phyloP scores from a whole-genome alignment of 2,113 vertebrate genomes.

The Pangasianodon gigas region DNA sequence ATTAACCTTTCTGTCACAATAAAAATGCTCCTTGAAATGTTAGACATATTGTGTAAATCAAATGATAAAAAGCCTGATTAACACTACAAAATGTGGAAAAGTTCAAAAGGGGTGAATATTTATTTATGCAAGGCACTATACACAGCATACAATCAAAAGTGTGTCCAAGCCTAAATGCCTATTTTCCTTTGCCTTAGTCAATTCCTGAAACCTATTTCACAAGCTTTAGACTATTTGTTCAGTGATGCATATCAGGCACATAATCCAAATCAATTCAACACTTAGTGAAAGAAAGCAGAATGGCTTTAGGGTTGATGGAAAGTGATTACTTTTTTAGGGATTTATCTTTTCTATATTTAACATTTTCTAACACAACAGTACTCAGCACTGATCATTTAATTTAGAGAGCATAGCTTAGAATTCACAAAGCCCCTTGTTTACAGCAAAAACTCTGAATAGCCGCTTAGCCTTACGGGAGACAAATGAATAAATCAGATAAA shows the following conservation, averaged over 20 bases:
- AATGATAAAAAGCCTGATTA: neutral
- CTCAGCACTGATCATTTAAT: neutral
- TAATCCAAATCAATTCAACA: constrained; percentile 28
- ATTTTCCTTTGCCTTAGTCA: constrained; percentile 5
- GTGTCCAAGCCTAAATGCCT: constrained; percentile 15
- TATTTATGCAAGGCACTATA: neutral
- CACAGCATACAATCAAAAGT: neutral
- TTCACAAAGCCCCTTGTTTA: neutral
- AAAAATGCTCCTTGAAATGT: neutral
- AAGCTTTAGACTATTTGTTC: constrained; percentile 19
- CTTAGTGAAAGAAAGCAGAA: neutral
- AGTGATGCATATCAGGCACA: constrained; percentile 21
- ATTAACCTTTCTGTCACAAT: neutral
- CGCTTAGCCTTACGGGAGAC: neutral
- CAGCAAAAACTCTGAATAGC: neutral
- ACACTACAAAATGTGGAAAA: neutral
- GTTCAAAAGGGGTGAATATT: neutral
- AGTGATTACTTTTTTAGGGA: neutral
- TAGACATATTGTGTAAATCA: neutral
- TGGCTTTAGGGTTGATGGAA: constrained; percentile 16
- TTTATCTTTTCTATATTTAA: constrained; percentile 29
- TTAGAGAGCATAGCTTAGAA: neutral
- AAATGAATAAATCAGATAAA: constrained; percentile 20
- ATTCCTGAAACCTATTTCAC: constrained; percentile 24
- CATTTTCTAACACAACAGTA: neutral